phyloP scores from a whole-genome alignment of 2,888 invertebrate species.

The Macaria liturata region DNA sequence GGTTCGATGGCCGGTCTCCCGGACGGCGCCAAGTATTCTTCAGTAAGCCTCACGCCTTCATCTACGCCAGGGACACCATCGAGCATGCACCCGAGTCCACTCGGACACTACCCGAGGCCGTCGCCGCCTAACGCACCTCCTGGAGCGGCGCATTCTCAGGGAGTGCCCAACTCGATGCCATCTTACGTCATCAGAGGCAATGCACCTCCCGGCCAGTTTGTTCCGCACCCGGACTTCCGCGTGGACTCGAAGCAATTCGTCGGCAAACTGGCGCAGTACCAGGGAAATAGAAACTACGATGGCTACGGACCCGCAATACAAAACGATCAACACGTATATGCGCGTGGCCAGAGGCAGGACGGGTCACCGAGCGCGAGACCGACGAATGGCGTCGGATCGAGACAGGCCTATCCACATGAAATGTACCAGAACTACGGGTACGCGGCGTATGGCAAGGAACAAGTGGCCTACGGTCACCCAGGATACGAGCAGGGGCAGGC shows the following conservation, averaged over 20 bases:
- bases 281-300: slow-evolving; percentile 70
- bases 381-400: slow-evolving; percentile 67
- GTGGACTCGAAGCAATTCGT: slow-evolving; percentile 78
- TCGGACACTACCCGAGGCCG: slow-evolving; percentile 86
- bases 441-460: slow-evolving; percentile 79
- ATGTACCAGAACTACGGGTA: slow-evolving; percentile 81
- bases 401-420: slow-evolving; percentile 74
- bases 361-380: slow-evolving; percentile 63
- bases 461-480: slow-evolving; percentile 81
- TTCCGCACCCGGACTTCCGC: slow-evolving; percentile 79
- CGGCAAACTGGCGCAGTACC: slow-evolving; percentile 71
- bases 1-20: slow-evolving; percentile 69
- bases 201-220: slow-evolving; percentile 74
- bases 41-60: slow-evolving; percentile 85
- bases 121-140: slow-evolving; percentile 87
- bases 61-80: slow-evolving; percentile 86
- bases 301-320: slow-evolving; percentile 61
- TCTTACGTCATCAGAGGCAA: slow-evolving; percentile 83
- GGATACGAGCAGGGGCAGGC: slow-evolving; percentile 79
- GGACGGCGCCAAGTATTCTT: slow-evolving; percentile 84
- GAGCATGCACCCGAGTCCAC: slow-evolving; percentile 85
- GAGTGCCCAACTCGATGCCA: slow-evolving; percentile 83
- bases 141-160: slow-evolving; percentile 83
- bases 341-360: slow-evolving; percentile 72
- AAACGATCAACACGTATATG: slow-evolving; percentile 73